Percentiles rank a stretch among this genome's conserved stretches.
phyloP scores from a whole-genome alignment of 2,113 vertebrate genomes.

The Sclerurus mexicanus region DNA sequence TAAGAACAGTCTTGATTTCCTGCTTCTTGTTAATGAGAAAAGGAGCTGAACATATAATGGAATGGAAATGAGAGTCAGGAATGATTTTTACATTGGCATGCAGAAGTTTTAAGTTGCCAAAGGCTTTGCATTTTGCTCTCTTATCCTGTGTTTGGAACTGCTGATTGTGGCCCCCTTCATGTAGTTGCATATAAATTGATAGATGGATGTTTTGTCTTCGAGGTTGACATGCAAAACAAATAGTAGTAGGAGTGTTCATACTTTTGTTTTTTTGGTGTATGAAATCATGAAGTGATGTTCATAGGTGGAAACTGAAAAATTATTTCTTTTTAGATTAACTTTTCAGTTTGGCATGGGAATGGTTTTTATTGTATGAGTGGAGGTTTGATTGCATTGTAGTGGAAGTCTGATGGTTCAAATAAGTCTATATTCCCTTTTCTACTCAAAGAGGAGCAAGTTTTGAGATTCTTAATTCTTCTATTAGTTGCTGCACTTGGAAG shows the following conservation, averaged over 20 bases:
- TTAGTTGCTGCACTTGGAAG: neutral
- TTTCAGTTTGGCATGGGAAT: neutral
- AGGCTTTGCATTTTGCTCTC: neutral
- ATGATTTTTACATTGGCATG: neutral
- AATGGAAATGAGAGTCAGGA: neutral
- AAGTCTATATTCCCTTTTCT: neutral
- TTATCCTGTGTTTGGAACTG: neutral
- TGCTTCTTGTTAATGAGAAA: neutral
- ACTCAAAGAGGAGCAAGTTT: neutral
- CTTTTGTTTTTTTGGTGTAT: neutral
- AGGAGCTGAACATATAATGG: neutral
- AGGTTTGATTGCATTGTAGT: neutral
- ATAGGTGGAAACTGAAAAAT: neutral
- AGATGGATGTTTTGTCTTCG: neutral
- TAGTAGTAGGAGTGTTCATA: neutral
- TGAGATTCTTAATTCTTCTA: neutral
- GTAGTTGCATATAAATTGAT: neutral
- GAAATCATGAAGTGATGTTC: neutral
- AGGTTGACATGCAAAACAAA: neutral
- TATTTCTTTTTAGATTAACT: neutral
- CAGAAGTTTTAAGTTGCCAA: neutral
- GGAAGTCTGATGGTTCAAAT: neutral
- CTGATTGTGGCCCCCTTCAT: neutral
- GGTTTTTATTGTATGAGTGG: neutral
- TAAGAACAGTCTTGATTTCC: neutral